Evolutionary conservation across 2,888 invertebrate species (phyloP), one percentile per base, ranked within the genome.

Genomic region (Nasonia oneida): DNA sequence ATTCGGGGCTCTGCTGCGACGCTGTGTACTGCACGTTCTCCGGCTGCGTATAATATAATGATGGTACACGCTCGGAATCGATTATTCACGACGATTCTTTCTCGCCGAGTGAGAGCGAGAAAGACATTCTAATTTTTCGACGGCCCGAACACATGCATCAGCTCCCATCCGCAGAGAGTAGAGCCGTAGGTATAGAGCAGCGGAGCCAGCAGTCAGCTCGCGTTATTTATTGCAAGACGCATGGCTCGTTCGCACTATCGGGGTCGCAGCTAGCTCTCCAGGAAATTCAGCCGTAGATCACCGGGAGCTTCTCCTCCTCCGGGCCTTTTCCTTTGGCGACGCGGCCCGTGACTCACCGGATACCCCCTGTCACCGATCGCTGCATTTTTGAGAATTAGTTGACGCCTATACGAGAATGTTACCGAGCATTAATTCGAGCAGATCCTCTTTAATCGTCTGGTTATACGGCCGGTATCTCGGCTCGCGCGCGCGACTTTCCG

Each of bases 201-300:
- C 33, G 18, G 4, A 15, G 3, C 64, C 2, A 57, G 53, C 53
- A 64, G 33, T 50, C 75, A 74, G 23, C 80, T 15, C 75, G n/a
- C 67, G 84, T 87, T 88, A 88, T 88, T 88, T 88, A 88, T 88
- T 85, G 75, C 79, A 82, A 87, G 87, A 87, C 81, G 79, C 86
- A 87, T 87, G 73, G 83, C 83, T 81, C 70, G 81, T 76, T 83
- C 81, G 81, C 82, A 71, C 85, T 84, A 87, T 85, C 87, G 84
- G 70, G 70, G 83, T 64, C 79, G 81, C 80, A 29, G 29, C 29
- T 29, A 29, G 29, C 73, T 81, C 71, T 75, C 79, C 79, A 81
- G 87, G 87, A 88, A 88, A 88, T 87, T 87, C 87, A 84, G 84
- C 75, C 87, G 85, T 88, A 88, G 87, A 88, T 88, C 87, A 88